A percentile compares a stretch with the other conserved stretches of the same genome.
Conservation (phyloP, 1,140 invertebrate species). For the Uloborus diversus region DNA sequence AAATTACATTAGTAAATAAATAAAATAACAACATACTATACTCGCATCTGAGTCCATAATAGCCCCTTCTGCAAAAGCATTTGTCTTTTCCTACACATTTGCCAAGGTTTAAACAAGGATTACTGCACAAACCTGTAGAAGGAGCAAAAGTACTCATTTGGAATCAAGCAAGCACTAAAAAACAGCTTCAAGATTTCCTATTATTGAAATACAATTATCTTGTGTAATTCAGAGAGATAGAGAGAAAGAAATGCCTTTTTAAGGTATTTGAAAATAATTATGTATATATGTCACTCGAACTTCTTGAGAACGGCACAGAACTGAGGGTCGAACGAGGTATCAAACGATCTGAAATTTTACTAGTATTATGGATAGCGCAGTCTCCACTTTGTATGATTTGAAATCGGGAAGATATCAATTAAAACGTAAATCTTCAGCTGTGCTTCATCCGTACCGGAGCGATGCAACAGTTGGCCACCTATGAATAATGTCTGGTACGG, state of each 20-base stretch:
- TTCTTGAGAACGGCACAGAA: not conserved
- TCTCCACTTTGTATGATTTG: too few species aligned
- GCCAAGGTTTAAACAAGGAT: constrained; percentile 92
- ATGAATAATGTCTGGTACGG: too few species aligned
- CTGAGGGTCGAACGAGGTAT: too few species aligned
- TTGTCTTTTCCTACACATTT: constrained; percentile 92
- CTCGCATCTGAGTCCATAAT: constrained; percentile 87
- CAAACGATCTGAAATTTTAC: too few species aligned
- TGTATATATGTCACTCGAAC: not conserved
- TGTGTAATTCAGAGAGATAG: not conserved
- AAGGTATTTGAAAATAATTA: not conserved
- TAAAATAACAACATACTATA: constrained; percentile 76
- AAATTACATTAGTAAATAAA: not conserved
- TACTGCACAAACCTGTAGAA: constrained; percentile 81
- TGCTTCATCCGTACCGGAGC: too few species aligned
- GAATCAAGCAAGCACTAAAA: not conserved
- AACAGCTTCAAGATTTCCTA: not conserved
- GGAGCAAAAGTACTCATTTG: not conserved
- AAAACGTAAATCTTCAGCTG: too few species aligned
- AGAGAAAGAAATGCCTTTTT: not conserved
- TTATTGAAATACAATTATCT: not conserved
- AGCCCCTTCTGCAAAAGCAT: constrained; percentile 87
- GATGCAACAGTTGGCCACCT: too few species aligned
- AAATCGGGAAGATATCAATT: too few species aligned
- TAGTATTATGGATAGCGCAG: too few species aligned